Evolutionary conservation across 2,797 vertebrate genomes (phyloP).

Genomic region (Setipinna tenuifilis): DNA sequence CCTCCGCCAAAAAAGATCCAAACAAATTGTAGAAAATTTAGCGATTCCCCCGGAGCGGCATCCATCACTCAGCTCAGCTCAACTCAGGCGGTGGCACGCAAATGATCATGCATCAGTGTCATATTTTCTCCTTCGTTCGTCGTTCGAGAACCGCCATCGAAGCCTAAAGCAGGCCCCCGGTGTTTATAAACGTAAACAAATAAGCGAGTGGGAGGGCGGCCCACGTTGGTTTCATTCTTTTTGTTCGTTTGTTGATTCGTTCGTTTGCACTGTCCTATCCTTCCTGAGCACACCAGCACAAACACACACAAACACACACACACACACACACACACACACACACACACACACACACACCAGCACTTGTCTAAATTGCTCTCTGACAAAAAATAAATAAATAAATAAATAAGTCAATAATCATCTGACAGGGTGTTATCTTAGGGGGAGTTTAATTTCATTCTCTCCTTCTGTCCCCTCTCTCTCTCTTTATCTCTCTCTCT

Average conservation of each 20-base stretch:
- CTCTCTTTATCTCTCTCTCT: conserved; percentile 43
- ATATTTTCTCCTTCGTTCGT: conserved; percentile 56
- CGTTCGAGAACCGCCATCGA: conserved; percentile 51
- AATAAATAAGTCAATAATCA: not conserved
- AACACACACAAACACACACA: no score
- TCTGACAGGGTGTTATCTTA: not conserved
- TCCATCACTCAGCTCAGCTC: conserved; percentile 72
- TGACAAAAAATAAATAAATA: not conserved
- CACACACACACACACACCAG: not conserved
- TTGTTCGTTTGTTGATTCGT: no score
- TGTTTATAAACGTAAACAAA: conserved; percentile 54
- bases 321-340: no score
- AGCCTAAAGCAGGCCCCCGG: conserved; percentile 56
- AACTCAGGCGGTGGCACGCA: not conserved
- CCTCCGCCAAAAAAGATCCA: conserved; percentile 74
- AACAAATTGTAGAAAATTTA: conserved; percentile 83
- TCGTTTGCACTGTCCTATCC: not conserved
- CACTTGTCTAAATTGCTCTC: not conserved
- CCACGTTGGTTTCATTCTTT: not conserved
- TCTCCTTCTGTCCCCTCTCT: conserved; percentile 60
- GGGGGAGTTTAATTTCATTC: conserved; percentile 7
- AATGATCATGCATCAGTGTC: conserved; percentile 68
- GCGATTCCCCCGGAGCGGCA: conserved; percentile 62
- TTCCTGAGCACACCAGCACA: no score
- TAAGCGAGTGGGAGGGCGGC: conserved; percentile 29